Percentiles rank a stretch among this genome's conserved stretches.
Evolutionary conservation across 30 jellyfish, hydroid and myxozoan species (phyloP).

Genomic region (Catostylus mosaicus): DNA sequence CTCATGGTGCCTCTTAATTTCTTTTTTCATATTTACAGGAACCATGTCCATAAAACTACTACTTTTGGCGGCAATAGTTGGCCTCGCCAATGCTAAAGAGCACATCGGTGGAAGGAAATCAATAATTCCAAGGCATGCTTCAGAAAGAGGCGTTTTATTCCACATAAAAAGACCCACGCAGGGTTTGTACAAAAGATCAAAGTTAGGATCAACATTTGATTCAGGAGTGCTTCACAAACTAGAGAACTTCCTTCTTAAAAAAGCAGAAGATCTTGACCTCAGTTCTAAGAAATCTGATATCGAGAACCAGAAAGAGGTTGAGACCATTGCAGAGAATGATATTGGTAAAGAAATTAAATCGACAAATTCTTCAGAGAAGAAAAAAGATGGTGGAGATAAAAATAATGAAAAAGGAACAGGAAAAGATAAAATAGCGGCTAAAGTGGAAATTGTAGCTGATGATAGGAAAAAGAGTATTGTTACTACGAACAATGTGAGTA

Average conservation of each 20-base stretch:
- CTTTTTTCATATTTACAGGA: not conserved
- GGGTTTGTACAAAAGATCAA: constrained; percentile 37
- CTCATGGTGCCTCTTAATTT: not conserved
- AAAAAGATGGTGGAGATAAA: not conserved
- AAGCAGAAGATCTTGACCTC: not conserved
- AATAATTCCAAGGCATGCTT: constrained; percentile 58
- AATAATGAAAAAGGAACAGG: not conserved
- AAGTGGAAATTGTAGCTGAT: not conserved
- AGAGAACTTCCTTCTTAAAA: constrained; percentile 40
- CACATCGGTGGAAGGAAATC: constrained; percentile 38
- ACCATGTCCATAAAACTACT: not conserved
- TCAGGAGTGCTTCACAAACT: constrained; percentile 31
- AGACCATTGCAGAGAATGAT: constrained; percentile 17
- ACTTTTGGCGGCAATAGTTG: not conserved
- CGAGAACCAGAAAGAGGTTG: constrained; percentile 43
- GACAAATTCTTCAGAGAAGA: not conserved
- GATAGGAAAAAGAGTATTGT: not conserved
- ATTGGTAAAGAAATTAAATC: not conserved
- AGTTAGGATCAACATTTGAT: constrained; percentile 4
- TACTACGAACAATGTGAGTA: not conserved
- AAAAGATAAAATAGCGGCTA: not conserved
- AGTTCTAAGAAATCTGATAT: constrained; percentile 42
- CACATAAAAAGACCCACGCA: constrained; percentile 30
- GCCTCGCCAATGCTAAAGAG: constrained; percentile 14
- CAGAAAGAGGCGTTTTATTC: constrained; percentile 31